Conservation (phyloP, 2,888 invertebrate genomes). For the Lycia hirtaria region DNA sequence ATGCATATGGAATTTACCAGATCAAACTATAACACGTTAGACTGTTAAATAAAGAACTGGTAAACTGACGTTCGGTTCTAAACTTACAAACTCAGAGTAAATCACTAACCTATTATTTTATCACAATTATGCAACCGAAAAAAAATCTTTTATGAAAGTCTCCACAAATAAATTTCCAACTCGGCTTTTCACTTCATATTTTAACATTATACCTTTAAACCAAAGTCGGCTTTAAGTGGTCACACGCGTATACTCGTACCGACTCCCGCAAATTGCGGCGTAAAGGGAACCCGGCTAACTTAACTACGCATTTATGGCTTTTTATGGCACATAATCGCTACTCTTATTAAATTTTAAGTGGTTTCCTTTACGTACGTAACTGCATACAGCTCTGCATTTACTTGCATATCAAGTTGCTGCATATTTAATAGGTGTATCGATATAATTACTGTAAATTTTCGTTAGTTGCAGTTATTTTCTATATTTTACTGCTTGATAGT, state of each 20-base stretch:
- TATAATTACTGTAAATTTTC: too few relatives aligned
- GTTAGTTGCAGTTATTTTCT: too few relatives aligned
- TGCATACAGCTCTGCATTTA: conserved; percentile 38
- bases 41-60: too few relatives aligned
- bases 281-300: conserved; percentile 72
- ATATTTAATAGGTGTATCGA: background rate
- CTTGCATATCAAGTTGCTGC: conserved; percentile 20
- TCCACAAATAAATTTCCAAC: conserved; percentile 5
- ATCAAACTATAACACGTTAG: too few relatives aligned
- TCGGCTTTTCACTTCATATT: conserved; percentile 16
- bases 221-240: conserved; percentile 26
- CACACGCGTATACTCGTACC: conserved; percentile 14
- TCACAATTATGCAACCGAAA: background rate
- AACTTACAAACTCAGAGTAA: too few relatives aligned
- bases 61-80: too few relatives aligned
- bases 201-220: conserved; percentile 24
- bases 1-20: too few relatives aligned
- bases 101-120: too few relatives aligned
- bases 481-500: too few relatives aligned
- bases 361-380: conserved; percentile 72
- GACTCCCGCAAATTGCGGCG: conserved; percentile 59
- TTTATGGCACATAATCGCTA: conserved; percentile 81
- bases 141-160: conserved; percentile 5
- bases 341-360: conserved; percentile 83
- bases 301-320: conserved; percentile 81